Evolutionary conservation across 2,113 vertebrate genomes (phyloP).

Genomic region (Heloderma charlesbogerti): DNA sequence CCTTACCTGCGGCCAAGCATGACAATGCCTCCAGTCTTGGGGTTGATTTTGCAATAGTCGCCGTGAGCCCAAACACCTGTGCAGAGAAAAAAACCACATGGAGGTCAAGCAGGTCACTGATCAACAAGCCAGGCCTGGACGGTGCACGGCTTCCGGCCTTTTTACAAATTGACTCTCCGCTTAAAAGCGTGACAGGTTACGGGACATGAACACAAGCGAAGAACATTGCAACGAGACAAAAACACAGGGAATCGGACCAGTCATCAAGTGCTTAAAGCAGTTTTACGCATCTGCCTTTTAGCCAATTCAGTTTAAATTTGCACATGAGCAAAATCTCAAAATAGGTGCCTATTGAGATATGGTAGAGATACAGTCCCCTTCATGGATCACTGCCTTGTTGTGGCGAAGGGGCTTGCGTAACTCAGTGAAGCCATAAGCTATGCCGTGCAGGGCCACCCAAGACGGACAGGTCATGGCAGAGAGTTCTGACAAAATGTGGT

Average conservation of each 20-base stretch:
- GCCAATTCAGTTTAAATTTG: neutral
- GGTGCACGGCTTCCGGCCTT: neutral
- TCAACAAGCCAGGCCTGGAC: neutral
- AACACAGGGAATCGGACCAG: neutral
- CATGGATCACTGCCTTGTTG: no score
- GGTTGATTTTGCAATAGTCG: constrained; percentile 97
- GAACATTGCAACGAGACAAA: neutral
- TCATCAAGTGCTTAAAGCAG: neutral
- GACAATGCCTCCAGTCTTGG: constrained; percentile 90
- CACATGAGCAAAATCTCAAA: neutral
- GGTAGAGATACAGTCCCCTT: no score
- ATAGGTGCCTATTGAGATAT: neutral
- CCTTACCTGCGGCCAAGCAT: constrained; percentile 95
- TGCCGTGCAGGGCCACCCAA: no score
- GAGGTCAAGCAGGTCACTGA: constrained; percentile 21
- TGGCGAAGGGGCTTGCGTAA: no score
- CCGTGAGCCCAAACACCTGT: constrained; percentile 94
- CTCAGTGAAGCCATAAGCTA: no score
- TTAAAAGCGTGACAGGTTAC: neutral
- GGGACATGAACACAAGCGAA: neutral
- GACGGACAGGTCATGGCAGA: no score
- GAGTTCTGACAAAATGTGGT: no score
- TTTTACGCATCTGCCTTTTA: neutral
- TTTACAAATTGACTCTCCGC: neutral
- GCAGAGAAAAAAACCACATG: neutral